phyloP scores from a whole-genome alignment of 2,113 vertebrate species.

The Mystacornis crossleyi region DNA sequence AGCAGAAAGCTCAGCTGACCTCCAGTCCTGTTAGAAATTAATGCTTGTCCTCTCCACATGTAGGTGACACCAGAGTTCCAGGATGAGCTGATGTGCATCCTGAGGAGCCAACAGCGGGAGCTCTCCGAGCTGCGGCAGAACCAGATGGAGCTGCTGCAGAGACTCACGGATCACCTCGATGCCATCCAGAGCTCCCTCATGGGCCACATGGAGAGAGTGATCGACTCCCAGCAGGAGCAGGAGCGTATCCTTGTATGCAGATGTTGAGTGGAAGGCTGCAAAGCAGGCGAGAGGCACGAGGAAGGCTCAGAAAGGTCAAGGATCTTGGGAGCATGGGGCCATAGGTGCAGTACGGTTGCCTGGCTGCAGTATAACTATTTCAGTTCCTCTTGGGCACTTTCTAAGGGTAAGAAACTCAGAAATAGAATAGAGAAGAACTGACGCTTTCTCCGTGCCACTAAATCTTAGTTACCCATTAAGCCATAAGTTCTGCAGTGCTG shows the following conservation, averaged over 20 bases:
- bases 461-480: not conserved
- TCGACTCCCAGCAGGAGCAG: conserved; percentile 88
- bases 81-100: conserved; percentile 86
- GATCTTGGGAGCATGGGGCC: rapidly evolving
- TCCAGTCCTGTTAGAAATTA: not conserved
- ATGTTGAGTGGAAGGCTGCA: not conserved
- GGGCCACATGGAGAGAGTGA: conserved; percentile 85
- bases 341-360: not conserved
- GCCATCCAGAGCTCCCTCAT: conserved; percentile 88
- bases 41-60: not conserved
- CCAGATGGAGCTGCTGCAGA: conserved; percentile 84
- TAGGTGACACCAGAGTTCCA: conserved; percentile 83
- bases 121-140: conserved; percentile 84
- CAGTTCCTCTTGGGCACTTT: not conserved
- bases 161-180: conserved; percentile 84
- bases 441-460: not conserved
- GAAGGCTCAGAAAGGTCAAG: not conserved
- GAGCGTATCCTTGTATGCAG: conserved; percentile 90
- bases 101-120: conserved; percentile 92
- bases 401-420: not conserved
- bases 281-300: not conserved
- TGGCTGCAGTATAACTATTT: not conserved
- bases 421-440: not conserved
- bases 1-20: not conserved
- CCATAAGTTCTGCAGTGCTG: rapidly evolving